Evolutionary conservation across 1,140 invertebrate genomes (phyloP).

Genomic region (Drosophila fuyamai): DNA sequence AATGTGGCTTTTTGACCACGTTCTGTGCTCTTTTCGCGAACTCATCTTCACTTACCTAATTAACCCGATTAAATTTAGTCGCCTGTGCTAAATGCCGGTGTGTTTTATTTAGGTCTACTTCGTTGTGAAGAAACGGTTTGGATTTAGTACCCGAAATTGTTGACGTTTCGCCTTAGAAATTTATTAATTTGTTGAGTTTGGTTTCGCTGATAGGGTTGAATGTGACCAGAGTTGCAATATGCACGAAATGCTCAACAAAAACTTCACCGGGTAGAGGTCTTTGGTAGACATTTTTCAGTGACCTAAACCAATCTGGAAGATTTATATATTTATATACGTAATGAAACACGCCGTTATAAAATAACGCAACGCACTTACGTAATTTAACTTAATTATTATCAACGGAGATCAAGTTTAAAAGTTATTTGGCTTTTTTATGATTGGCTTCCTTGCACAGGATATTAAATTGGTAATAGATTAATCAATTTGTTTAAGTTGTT

Average conservation of each 20-base stretch:
- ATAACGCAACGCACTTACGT: no score
- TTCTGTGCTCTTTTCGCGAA: conserved; percentile 11
- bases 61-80: conserved; percentile 27
- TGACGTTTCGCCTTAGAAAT: conserved; percentile 30
- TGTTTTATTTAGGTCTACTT: conserved; percentile 15
- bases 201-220: conserved; percentile 20
- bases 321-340: background rate
- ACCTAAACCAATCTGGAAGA: background rate
- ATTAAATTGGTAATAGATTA: no score
- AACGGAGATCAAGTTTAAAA: no score
- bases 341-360: background rate
- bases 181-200: conserved; percentile 34
- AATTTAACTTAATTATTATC: no score
- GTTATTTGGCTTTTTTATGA: no score
- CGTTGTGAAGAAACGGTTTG: conserved; percentile 28
- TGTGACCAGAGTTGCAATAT: conserved; percentile 1
- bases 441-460: no score
- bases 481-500: no score
- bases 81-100: conserved; percentile 20
- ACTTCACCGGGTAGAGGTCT: background rate
- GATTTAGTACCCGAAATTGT: conserved; percentile 64
- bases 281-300: background rate
- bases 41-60: conserved; percentile 60
- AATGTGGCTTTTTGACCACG: conserved; percentile 48
- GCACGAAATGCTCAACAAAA: background rate